These are phyloP conservation scores for Gryon sp. DNA, from an alignment of 1,140 invertebrate species.

Conservation along the genomic window DNA sequence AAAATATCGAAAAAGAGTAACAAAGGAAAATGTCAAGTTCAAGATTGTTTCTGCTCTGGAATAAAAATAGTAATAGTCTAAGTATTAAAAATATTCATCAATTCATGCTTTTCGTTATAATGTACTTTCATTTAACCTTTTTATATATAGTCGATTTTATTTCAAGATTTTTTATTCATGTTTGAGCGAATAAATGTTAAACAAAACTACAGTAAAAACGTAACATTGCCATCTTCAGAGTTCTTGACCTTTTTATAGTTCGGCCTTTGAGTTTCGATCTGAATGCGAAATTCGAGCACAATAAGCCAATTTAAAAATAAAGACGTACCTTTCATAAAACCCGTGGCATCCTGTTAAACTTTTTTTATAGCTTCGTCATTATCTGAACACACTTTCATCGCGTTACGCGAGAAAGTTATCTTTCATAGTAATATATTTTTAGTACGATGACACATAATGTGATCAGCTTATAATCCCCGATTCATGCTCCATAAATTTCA, in stretches of 20 bases:
- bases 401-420: conserved; percentile 35
- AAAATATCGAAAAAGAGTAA: no score
- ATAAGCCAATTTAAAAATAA: conserved; percentile 16
- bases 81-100: no score
- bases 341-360: conserved; percentile 2
- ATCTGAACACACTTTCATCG: conserved; percentile 35
- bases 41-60: no score
- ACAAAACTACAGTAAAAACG: no score
- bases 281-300: background rate
- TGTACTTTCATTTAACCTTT: no score
- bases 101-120: no score
- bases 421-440: conserved; percentile 50
- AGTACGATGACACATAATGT: conserved; percentile 43
- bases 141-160: no score
- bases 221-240: no score
- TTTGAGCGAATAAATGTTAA: no score
- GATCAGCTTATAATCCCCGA: conserved; percentile 46
- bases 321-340: background rate
- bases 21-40: no score
- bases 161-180: no score
- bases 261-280: background rate
- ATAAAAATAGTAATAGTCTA: no score
- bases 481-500: conserved; percentile 49
- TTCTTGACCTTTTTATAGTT: background rate
- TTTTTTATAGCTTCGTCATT: conserved; percentile 35